These are phyloP conservation scores for Aphelinus atriplicis DNA, from an alignment of 1,140 invertebrate species.

Conservation along the genomic window DNA sequence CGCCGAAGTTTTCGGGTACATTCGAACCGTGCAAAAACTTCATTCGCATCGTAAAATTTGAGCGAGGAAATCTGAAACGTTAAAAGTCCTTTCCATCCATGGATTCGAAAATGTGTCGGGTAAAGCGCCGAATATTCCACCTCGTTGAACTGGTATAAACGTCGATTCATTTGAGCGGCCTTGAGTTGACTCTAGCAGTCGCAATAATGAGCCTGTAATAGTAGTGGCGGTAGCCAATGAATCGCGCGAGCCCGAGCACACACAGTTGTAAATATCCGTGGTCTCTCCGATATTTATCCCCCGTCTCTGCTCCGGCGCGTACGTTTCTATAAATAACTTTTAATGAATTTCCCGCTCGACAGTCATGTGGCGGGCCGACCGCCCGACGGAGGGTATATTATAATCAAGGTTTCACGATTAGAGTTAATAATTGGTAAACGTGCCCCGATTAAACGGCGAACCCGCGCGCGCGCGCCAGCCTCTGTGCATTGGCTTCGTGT, in stretches of 20 bases:
- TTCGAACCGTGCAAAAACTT: too few species aligned
- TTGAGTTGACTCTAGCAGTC: not conserved
- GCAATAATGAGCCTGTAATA: slow-evolving; percentile 6
- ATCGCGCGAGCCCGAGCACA: slow-evolving; percentile 3
- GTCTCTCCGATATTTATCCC: slow-evolving; percentile 24
- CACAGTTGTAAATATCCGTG: too few species aligned
- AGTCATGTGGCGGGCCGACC: slow-evolving; percentile 45
- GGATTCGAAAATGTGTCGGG: too few species aligned
- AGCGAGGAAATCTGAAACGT: too few species aligned
- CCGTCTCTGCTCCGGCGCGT: slow-evolving; percentile 36
- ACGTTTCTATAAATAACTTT: slow-evolving; percentile 55
- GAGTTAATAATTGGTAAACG: slow-evolving; percentile 63
- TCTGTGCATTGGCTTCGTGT: slow-evolving; percentile 39
- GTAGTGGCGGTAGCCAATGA: slow-evolving; percentile 1
- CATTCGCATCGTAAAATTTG: too few species aligned
- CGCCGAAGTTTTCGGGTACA: too few species aligned
- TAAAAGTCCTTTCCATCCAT: too few species aligned
- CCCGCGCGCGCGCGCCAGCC: slow-evolving; percentile 20
- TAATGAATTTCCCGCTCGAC: slow-evolving; percentile 55
- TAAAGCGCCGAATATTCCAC: not conserved
- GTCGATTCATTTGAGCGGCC: not conserved
- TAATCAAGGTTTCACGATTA: slow-evolving; percentile 62
- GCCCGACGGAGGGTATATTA: slow-evolving; percentile 53
- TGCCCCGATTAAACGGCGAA: slow-evolving; percentile 51
- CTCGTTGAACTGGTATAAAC: slow-evolving; percentile 1